phyloP scores from a whole-genome alignment of 2,888 invertebrate genomes.

The Cheilosia scutellata region DNA sequence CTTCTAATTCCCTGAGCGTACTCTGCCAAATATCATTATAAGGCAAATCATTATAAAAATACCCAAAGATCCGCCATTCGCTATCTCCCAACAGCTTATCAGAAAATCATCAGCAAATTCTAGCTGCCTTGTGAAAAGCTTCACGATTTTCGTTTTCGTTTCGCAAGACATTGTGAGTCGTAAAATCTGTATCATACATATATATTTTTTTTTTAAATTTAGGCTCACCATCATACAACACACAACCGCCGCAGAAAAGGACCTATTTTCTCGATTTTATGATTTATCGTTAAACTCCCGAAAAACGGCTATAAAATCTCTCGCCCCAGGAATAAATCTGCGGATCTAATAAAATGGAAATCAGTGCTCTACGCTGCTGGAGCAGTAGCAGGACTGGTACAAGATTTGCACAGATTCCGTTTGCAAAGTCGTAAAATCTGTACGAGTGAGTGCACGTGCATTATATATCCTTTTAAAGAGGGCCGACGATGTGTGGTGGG shows the following conservation, averaged over 20 bases:
- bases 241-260: conserved; percentile 41
- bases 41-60: conserved; percentile 65
- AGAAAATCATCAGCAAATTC: conserved; percentile 68
- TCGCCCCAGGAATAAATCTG: conserved; percentile 70
- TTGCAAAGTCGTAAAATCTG: conserved; percentile 70
- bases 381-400: conserved; percentile 7
- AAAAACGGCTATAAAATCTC: conserved; percentile 70
- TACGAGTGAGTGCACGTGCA: conserved; percentile 75
- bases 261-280: conserved; percentile 70
- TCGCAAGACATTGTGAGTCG: conserved; percentile 45
- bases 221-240: conserved; percentile 32
- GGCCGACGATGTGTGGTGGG: not conserved
- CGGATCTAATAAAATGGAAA: conserved; percentile 75
- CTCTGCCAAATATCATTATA: conserved; percentile 52
- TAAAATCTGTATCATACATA: conserved; percentile 12
- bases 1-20: conserved; percentile 21
- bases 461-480: conserved; percentile 71
- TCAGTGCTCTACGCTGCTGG: conserved; percentile 53
- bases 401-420: conserved; percentile 51
- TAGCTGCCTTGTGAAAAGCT: conserved; percentile 26
- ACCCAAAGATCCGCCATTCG: conserved; percentile 18
- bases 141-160: conserved; percentile 24
- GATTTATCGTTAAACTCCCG: conserved; percentile 73
- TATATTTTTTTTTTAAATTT: conserved; percentile 18
- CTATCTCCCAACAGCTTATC: conserved; percentile 29